These are phyloP conservation scores for Cabera pusaria DNA, from an alignment of 2,888 invertebrate genomes.

Conservation along the genomic window DNA sequence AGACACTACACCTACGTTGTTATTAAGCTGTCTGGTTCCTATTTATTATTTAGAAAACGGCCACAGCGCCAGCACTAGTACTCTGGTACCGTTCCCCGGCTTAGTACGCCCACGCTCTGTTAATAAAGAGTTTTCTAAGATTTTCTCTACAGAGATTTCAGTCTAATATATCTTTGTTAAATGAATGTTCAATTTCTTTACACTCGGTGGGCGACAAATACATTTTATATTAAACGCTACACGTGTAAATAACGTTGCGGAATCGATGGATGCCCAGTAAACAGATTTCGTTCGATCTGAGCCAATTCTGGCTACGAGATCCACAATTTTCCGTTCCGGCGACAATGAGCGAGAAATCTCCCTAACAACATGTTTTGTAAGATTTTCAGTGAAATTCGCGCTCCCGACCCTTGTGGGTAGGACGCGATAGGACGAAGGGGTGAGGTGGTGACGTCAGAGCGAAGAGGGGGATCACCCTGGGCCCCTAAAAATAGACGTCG, in stretches of 20 bases:
- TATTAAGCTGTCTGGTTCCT: slow-evolving; percentile 16
- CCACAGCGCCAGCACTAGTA: slow-evolving; percentile 9
- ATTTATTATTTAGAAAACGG: slow-evolving; percentile 14
- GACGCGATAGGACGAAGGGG: slow-evolving; percentile 39
- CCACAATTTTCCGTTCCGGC: slow-evolving; percentile 47
- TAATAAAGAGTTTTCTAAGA: slow-evolving; percentile 15
- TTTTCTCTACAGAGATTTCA: slow-evolving; percentile 13
- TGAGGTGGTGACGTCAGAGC: slow-evolving; percentile 56
- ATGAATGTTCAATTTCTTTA: slow-evolving; percentile 14
- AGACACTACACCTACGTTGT: slow-evolving; percentile 12
- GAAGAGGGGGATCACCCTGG: slow-evolving; percentile 40
- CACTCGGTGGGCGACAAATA: slow-evolving; percentile 5
- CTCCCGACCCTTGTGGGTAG: slow-evolving; percentile 42
- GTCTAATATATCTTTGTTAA: slow-evolving; percentile 13
- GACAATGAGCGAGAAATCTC: slow-evolving; percentile 44
- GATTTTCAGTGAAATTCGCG: slow-evolving; percentile 46
- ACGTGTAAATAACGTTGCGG: slow-evolving; percentile 10
- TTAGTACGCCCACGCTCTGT: slow-evolving; percentile 8
- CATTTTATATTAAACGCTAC: slow-evolving; percentile 6
- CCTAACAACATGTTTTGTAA: slow-evolving; percentile 50
- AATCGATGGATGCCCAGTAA: slow-evolving; percentile 17
- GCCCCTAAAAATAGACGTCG: slow-evolving; percentile 74
- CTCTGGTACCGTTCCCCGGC: slow-evolving; percentile 9
- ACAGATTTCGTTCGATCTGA: slow-evolving; percentile 26
- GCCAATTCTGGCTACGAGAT: slow-evolving; percentile 39